Base-by-base conservation (phyloP, 2,113 vertebrate species). In the Hyla sarda region DNA sequence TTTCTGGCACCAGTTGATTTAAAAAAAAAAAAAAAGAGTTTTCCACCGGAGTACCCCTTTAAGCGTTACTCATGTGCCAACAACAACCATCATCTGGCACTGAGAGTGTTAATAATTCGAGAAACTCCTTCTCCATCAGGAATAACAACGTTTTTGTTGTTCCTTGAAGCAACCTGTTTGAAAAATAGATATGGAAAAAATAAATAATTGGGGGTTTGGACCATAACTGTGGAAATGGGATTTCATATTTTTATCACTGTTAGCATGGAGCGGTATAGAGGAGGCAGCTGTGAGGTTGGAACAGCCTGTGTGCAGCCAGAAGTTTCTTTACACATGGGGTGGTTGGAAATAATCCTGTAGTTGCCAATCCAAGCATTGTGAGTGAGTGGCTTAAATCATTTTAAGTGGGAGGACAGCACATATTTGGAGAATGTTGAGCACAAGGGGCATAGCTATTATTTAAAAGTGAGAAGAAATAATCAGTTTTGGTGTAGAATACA, bases 291-390 rank as follows among this genome's bases (percentile, higher is more conserved):
- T 17, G 34, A 45, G 84, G 47, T 48, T 79, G 84, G 74, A 85
- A 79, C 32, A 85, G 75, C 30, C 30, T 41, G 5, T 56, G 60
- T 79, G 45, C 47, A 69, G 84, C 60, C 84, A 85, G 84, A 79
- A 79, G 54, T 85, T 79, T 65, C 47, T 67, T 65, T 85, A 37
- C 74, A 85, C 60, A 50, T 71, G 54, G 47, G 84, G 84, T 79
- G 75, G 75, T 56, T 85, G 58, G 48, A 85, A 85, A 85, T 77
- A 32, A 41, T 21, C 47, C 19, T 4, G 23, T 34, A 45, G 62
- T 37, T 85, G 84, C 84, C 84, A 85, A 79, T 16, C 30, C 32
- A 52, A 85, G 75, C 84, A 85, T 69, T 69, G 47, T 65, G 74
- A 78, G 74, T 79, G 75, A 85, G 75, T 28, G 10, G 12, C 32